phyloP scores from a whole-genome alignment of 92 coral and sea anemone genomes.

The Umimayanthus chanpuru region DNA sequence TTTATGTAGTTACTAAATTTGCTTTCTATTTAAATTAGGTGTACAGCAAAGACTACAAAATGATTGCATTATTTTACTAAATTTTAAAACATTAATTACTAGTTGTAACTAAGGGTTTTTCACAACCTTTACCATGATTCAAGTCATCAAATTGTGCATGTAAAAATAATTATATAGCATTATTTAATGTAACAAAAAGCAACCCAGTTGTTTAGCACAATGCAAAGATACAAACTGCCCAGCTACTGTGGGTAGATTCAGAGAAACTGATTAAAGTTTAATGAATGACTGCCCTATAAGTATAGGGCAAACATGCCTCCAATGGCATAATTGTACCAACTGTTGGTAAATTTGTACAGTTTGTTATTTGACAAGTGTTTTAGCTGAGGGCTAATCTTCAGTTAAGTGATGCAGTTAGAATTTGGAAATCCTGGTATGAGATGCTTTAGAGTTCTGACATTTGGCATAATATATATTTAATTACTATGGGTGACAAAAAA shows the following conservation, averaged over 20 bases:
- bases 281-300: neutral
- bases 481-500: too few species aligned
- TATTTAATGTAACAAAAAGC: neutral
- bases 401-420: neutral
- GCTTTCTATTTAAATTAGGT: too few species aligned
- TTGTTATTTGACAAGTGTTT: neutral
- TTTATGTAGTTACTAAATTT: too few species aligned
- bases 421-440: too few species aligned
- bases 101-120: too few species aligned
- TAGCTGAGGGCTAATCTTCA: neutral
- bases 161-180: too few species aligned
- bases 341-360: neutral
- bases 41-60: neutral
- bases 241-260: neutral
- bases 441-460: neutral
- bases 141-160: too few species aligned
- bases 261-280: neutral
- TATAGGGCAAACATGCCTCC: neutral
- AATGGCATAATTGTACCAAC: slow-evolving; percentile 2
- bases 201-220: neutral
- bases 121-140: too few species aligned
- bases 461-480: too few species aligned
- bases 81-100: too few species aligned
- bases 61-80: too few species aligned
- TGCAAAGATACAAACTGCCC: neutral